These are phyloP conservation scores for Aradophagus sp. DNA, from an alignment of 1,140 invertebrate genomes.

Conservation along the genomic window DNA sequence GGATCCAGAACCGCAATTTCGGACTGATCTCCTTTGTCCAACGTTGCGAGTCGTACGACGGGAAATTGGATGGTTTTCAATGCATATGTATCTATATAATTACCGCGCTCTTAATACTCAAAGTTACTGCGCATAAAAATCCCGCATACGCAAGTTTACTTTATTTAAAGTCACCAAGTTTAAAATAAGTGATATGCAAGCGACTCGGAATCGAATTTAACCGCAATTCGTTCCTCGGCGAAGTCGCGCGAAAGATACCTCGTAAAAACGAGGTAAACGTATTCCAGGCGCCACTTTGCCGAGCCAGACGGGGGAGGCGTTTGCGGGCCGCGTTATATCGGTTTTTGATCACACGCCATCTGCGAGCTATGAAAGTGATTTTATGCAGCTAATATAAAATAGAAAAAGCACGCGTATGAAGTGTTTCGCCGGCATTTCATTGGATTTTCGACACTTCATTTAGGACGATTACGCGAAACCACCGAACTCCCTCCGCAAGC, in stretches of 20 bases:
- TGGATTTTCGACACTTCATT: slow-evolving; percentile 40
- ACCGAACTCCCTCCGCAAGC: slow-evolving; percentile 3
- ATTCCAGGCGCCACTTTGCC: slow-evolving; percentile 14
- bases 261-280: slow-evolving; percentile 40
- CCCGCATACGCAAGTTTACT: slow-evolving; percentile 7
- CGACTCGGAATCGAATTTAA: slow-evolving; percentile 38
- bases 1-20: too few species aligned
- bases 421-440: slow-evolving; percentile 19
- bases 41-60: too few species aligned
- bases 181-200: slow-evolving; percentile 27
- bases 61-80: too few species aligned
- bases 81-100: too few species aligned
- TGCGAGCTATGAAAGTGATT: slow-evolving; percentile 45
- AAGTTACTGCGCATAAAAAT: slow-evolving; percentile 29
- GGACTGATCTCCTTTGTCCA: too few species aligned
- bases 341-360: slow-evolving; percentile 46
- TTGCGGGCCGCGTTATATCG: slow-evolving; percentile 24
- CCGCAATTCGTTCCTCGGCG: slow-evolving; percentile 27
- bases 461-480: slow-evolving; percentile 24
- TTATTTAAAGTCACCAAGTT: slow-evolving; percentile 26
- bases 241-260: slow-evolving; percentile 35
- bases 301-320: slow-evolving; percentile 11
- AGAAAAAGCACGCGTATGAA: slow-evolving; percentile 37
- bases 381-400: slow-evolving; percentile 42
- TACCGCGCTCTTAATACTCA: too few species aligned